A percentile compares a stretch with the other conserved stretches of the same genome.
These are phyloP conservation scores for Bugula neritina DNA, from an alignment of 2,888 invertebrate species.

Conservation along the genomic window DNA sequence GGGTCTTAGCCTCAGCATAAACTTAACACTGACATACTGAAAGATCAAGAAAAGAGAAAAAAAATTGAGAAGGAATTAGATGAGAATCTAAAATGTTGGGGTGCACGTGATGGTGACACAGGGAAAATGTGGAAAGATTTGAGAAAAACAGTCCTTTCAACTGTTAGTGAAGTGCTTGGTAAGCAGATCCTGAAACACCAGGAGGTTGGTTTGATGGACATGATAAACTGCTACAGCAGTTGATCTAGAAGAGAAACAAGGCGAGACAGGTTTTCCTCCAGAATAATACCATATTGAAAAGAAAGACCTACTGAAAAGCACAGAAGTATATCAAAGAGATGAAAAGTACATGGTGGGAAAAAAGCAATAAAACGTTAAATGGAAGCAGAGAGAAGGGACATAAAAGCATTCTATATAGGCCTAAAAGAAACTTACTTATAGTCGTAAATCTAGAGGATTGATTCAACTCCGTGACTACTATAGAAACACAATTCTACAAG, in stretches of 20 bases:
- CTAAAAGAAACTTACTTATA: conserved; percentile 27
- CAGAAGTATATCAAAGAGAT: conserved; percentile 20
- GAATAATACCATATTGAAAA: conserved; percentile 11
- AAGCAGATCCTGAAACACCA: conserved; percentile 1
- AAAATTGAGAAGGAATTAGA: conserved; percentile 10
- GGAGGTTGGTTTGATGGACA: conserved; percentile 16
- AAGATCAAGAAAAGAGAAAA: neutral
- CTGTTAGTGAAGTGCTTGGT: neutral
- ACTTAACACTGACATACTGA: conserved; percentile 8
- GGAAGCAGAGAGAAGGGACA: too few relatives aligned
- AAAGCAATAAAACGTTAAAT: neutral
- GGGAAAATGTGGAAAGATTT: conserved; percentile 11
- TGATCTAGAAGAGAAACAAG: conserved; percentile 23
- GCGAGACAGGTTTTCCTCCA: conserved; percentile 2
- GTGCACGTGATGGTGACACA: conserved; percentile 13
- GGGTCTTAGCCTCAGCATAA: neutral
- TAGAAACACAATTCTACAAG: conserved; percentile 27
- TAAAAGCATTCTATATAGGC: conserved; percentile 22
- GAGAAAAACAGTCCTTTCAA: neutral
- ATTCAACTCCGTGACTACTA: conserved; percentile 29
- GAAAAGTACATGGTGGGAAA: neutral
- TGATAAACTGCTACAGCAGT: conserved; percentile 6
- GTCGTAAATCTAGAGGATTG: conserved; percentile 28
- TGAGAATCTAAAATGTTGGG: conserved; percentile 11
- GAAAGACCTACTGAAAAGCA: conserved; percentile 8